phyloP scores from a whole-genome alignment of 2,797 vertebrate species.

The Falco columbarius region DNA sequence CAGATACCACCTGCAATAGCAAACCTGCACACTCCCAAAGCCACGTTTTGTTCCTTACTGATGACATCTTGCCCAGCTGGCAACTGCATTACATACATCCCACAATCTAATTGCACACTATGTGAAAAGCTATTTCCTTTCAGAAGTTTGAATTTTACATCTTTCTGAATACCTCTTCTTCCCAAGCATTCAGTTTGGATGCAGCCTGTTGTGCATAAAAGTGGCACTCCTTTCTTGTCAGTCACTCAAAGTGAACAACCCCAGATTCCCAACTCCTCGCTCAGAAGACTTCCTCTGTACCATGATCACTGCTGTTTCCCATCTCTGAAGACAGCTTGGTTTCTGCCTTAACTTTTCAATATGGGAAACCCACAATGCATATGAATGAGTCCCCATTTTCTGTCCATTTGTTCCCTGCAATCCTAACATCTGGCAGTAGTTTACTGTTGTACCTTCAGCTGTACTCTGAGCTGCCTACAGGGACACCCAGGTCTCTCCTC shows the following conservation, averaged over 20 bases:
- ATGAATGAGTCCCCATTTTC: not conserved
- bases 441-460: not conserved
- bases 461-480: not conserved
- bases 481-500: not conserved
- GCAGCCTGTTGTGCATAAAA: not conserved
- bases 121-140: not conserved
- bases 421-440: not conserved
- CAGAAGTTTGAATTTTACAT: not conserved
- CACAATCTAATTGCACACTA: not conserved
- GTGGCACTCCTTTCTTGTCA: not conserved
- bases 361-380: not conserved
- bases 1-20: not conserved
- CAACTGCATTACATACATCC: not conserved
- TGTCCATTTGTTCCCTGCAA: not conserved
- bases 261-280: not conserved
- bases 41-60: not conserved
- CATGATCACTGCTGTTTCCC: not conserved
- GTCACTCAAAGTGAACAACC: not conserved
- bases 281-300: not conserved
- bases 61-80: not conserved
- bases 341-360: not conserved
- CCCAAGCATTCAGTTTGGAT: not conserved
- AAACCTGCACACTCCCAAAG: not conserved
- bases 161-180: not conserved
- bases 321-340: not conserved